These are phyloP conservation scores for Synanthedon tipuliformis DNA, from an alignment of 2,888 invertebrate species.

Conservation along the genomic window DNA sequence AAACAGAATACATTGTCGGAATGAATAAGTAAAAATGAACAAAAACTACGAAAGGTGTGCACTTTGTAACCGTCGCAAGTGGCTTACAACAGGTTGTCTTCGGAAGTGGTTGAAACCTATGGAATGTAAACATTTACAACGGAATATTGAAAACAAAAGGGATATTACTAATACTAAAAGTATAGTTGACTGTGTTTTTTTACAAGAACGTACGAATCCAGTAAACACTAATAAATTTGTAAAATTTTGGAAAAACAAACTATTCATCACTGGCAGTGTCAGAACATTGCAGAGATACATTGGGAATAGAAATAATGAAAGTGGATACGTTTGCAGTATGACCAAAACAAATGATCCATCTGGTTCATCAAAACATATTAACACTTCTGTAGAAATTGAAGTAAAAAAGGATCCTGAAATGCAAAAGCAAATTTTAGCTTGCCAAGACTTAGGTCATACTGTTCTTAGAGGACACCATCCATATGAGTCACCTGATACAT, in stretches of 20 bases:
- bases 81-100: conserved; percentile 59
- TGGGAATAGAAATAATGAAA: conserved; percentile 39
- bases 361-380: conserved; percentile 33
- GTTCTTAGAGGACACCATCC: conserved; percentile 58
- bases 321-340: conserved; percentile 41
- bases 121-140: conserved; percentile 65
- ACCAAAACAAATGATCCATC: conserved; percentile 39
- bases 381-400: conserved; percentile 23
- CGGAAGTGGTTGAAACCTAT: conserved; percentile 62
- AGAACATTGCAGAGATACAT: conserved; percentile 57
- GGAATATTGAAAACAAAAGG: conserved; percentile 54
- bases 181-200: conserved; percentile 52
- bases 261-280: conserved; percentile 56
- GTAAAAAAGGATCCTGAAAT: conserved; percentile 33
- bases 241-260: conserved; percentile 62
- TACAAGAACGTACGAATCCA: conserved; percentile 46
- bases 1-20: not conserved
- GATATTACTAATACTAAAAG: conserved; percentile 46
- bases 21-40: conserved; percentile 35
- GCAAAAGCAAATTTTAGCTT: conserved; percentile 40
- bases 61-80: conserved; percentile 59
- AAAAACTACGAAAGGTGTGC: conserved; percentile 62
- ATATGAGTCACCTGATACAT: conserved; percentile 54
- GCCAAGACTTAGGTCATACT: conserved; percentile 56
- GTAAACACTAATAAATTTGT: conserved; percentile 54